Conservation (phyloP, 2,113 vertebrate species). For the Mustelus asterias region DNA sequence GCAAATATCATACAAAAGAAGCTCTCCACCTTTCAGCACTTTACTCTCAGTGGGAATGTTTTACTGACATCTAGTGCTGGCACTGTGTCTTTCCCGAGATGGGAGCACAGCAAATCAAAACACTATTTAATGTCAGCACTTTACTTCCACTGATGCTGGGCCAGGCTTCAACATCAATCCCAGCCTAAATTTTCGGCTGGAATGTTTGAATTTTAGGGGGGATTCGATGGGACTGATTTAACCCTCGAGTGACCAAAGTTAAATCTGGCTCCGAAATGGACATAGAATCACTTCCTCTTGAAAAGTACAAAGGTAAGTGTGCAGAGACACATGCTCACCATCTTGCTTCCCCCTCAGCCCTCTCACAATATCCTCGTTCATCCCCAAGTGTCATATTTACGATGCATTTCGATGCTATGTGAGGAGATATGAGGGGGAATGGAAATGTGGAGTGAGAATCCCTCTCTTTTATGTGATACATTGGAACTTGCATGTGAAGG, state of each 20-base stretch:
- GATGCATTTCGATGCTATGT: neutral
- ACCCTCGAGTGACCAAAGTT: neutral
- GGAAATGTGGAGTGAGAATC: neutral
- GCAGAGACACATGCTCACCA: neutral
- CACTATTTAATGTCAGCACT: neutral
- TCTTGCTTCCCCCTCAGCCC: neutral
- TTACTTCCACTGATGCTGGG: neutral
- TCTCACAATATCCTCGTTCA: neutral
- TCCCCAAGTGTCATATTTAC: neutral
- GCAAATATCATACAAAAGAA: neutral
- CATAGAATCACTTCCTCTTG: neutral
- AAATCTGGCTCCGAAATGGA: too few species aligned
- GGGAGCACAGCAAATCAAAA: neutral
- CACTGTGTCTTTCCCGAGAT: neutral
- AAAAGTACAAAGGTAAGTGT: neutral
- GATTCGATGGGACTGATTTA: neutral
- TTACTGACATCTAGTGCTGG: conserved; percentile 25
- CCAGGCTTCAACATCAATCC: neutral
- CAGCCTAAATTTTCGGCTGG: neutral
- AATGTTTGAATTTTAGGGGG: neutral
- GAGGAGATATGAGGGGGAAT: neutral
- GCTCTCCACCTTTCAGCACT: neutral
- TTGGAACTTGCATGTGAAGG: neutral
- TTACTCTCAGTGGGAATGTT: neutral
- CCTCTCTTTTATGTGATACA: neutral